Conservation (phyloP, 2,888 invertebrate species). For the Rotaria macrura region DNA sequence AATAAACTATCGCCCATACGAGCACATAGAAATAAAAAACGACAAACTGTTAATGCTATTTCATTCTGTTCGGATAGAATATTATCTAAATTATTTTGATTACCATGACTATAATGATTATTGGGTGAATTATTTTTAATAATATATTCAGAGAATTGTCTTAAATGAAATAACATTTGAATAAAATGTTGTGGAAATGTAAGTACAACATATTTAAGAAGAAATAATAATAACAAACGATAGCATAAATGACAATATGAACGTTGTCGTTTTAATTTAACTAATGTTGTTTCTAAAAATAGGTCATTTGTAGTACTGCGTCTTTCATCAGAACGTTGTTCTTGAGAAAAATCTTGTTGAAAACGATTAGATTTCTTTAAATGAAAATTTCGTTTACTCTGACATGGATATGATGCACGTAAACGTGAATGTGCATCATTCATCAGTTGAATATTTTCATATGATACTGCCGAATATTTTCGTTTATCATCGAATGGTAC, state of each 20-base stretch:
- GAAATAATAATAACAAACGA: background rate
- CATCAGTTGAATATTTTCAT: background rate
- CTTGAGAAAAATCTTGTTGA: background rate
- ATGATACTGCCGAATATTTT: background rate
- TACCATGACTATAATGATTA: background rate
- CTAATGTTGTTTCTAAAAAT: background rate
- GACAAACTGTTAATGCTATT: background rate
- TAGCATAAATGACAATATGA: background rate
- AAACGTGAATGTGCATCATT: background rate
- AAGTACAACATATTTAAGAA: background rate
- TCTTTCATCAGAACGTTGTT: background rate
- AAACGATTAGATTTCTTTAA: background rate
- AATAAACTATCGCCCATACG: conserved; percentile 16
- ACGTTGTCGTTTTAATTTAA: background rate
- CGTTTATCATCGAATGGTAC: background rate
- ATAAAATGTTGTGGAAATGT: background rate
- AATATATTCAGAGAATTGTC: background rate
- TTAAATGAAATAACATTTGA: background rate
- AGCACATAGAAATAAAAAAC: background rate
- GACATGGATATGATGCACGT: background rate
- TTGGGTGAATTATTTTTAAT: background rate
- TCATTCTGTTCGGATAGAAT: background rate
- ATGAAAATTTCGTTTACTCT: background rate
- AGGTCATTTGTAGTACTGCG: background rate
- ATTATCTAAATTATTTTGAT: background rate